Evolutionary conservation across 2,888 invertebrate species (phyloP).

Genomic region (Margaritifera margaritifera): DNA sequence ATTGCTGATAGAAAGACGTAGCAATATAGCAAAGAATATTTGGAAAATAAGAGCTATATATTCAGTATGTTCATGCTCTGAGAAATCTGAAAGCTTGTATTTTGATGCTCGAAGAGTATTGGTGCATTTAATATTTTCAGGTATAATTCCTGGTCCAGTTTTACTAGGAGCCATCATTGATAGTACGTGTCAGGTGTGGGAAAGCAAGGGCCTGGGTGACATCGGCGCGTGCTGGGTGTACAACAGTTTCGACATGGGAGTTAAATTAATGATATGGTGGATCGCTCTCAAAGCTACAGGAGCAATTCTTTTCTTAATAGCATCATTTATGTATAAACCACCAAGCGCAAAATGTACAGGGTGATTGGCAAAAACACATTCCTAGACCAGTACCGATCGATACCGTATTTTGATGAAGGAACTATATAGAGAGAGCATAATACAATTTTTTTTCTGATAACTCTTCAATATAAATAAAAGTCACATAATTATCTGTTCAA

Average conservation of each 20-base stretch:
- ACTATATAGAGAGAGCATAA: no score
- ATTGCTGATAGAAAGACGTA: no score
- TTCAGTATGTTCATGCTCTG: no score
- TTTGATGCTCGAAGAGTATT: no score
- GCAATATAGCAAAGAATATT: no score
- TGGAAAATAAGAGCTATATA: no score
- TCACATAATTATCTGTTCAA: no score
- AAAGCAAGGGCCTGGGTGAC: conserved; percentile 77
- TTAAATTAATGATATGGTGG: conserved; percentile 42
- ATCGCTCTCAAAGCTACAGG: conserved; percentile 43
- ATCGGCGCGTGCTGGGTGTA: conserved; percentile 81
- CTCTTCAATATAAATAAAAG: no score
- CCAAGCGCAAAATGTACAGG: conserved; percentile 25
- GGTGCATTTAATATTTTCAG: conserved; percentile 25
- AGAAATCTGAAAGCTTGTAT: no score
- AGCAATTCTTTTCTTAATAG: conserved; percentile 76
- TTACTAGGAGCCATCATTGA: conserved; percentile 83
- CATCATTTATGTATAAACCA: conserved; percentile 78
- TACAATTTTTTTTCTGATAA: no score
- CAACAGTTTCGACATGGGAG: conserved; percentile 77
- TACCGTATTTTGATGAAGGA: no score
- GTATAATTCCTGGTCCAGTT: conserved; percentile 80
- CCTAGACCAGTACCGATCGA: no score
- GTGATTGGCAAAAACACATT: conserved; percentile 1
- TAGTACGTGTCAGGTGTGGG: conserved; percentile 81